Conservation (phyloP, 2,888 invertebrate species). For the Plagodis dolabraria region DNA sequence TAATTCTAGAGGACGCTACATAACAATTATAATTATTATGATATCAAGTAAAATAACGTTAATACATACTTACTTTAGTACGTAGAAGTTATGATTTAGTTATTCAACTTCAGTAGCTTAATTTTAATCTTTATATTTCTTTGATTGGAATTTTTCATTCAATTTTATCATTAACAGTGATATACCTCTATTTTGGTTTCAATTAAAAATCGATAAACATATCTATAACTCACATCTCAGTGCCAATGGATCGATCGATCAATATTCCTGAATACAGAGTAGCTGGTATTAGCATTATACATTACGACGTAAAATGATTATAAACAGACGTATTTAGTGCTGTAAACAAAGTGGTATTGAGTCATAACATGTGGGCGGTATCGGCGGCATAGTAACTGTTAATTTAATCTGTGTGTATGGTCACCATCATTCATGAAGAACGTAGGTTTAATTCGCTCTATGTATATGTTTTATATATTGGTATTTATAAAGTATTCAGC, state of each 20-base stretch:
- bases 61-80: too few species aligned
- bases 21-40: too few species aligned
- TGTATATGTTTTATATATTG: neutral
- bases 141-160: too few species aligned
- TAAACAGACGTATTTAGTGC: conserved; percentile 6
- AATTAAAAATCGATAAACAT: too few species aligned
- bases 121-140: too few species aligned
- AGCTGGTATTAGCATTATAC: conserved; percentile 4
- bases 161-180: too few species aligned
- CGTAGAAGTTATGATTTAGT: too few species aligned
- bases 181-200: too few species aligned
- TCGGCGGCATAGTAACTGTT: neutral
- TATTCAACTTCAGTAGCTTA: too few species aligned
- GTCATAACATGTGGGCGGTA: conserved; percentile 17
- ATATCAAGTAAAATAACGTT: too few species aligned
- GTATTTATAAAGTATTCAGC: too few species aligned
- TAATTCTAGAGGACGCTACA: too few species aligned
- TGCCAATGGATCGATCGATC: conserved; percentile 8
- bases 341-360: conserved; percentile 20
- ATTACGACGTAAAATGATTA: conserved; percentile 2
- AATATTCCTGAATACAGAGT: neutral
- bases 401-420: neutral
- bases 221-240: neutral
- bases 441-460: neutral
- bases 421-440: neutral